phyloP scores from a whole-genome alignment of 2,888 invertebrate genomes.

The Perithous albicinctus region DNA sequence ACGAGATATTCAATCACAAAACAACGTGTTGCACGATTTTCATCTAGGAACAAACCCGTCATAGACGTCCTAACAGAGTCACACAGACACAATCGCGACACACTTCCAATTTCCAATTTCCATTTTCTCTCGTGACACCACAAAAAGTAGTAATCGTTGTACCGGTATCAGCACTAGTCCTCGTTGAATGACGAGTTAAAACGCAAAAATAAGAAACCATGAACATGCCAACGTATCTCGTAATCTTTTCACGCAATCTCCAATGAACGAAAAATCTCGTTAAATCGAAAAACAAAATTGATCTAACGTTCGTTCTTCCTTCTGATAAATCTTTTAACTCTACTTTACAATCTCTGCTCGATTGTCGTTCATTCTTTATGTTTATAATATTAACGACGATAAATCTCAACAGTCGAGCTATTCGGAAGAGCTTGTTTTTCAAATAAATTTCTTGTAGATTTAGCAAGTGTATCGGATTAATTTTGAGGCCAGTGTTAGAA shows the following conservation, averaged over 20 bases:
- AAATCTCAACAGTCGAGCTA: neutral
- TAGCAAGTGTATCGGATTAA: conserved; percentile 15
- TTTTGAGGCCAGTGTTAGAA: conserved; percentile 53
- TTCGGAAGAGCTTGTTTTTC: conserved; percentile 3
- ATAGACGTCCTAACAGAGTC: conserved; percentile 16
- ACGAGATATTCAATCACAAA: conserved; percentile 14
- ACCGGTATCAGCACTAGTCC: neutral
- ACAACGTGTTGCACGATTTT: neutral
- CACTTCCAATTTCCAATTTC: conserved; percentile 8
- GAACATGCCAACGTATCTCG: conserved; percentile 33
- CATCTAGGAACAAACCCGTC: conserved; percentile 17
- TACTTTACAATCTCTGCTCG: neutral
- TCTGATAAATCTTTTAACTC: neutral
- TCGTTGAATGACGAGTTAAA: conserved; percentile 2
- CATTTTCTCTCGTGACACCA: neutral
- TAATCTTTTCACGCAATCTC: conserved; percentile 4
- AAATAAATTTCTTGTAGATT: neutral
- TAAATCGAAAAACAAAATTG: conserved; percentile 14
- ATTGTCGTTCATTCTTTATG: neutral
- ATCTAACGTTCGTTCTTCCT: conserved; percentile 10
- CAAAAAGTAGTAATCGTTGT: neutral
- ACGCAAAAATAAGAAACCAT: conserved; percentile 1
- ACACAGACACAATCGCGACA: neutral
- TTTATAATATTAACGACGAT: conserved; percentile 12
- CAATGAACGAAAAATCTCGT: conserved; percentile 7